Evolutionary conservation across 2,797 vertebrate genomes (phyloP), one percentile per base, ranked within the genome.

Genomic region (Allobates femoralis): DNA sequence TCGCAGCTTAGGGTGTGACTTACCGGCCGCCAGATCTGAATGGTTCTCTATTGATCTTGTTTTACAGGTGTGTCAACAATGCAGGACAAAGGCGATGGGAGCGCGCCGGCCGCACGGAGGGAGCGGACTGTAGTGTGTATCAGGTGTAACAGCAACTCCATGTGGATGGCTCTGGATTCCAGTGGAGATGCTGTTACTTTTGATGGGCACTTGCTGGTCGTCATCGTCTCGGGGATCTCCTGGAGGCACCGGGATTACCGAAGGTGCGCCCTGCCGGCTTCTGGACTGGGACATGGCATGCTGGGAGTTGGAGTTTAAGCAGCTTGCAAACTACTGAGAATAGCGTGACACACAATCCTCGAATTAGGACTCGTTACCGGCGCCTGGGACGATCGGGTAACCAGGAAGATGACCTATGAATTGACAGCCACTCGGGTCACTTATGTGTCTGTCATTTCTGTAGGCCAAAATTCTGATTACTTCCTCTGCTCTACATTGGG

Each of bases 121-220:
- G 53, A 85, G 85, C 88, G 11, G 88, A 55, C 64, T 84, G 5
- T 86, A 71, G 91, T 93, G 85, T 84, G 90, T 91, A 93, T 94
- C 94, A 92, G 64, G 88, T 96, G 94, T 95, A 95, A 96, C 94
- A 96, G 95, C 94, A 95, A 95, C 93, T 96, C 94, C 95, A 96
- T 94, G 91, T 94, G 94, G 95, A 95, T 91, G 91, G 89, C 69
- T 50, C 37, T 80, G 77, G 92, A 87, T 94, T 93, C 95, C 94
- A 95, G 94, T 95, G 94, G 95, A 94, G 94, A 89, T 92, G 92
- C 92, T 95, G 94, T 95, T 95, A 95, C 94, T 93, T 93, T 92
- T 93, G 94, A 94, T 92, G 91, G 91, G 76, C 83, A 87, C 93
- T 91, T 86, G 87, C 87, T 89, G 51, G 86, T 91, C 87, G 19